Conservation (phyloP, 2,797 vertebrate species). For the Tauraco hartlaubi region DNA sequence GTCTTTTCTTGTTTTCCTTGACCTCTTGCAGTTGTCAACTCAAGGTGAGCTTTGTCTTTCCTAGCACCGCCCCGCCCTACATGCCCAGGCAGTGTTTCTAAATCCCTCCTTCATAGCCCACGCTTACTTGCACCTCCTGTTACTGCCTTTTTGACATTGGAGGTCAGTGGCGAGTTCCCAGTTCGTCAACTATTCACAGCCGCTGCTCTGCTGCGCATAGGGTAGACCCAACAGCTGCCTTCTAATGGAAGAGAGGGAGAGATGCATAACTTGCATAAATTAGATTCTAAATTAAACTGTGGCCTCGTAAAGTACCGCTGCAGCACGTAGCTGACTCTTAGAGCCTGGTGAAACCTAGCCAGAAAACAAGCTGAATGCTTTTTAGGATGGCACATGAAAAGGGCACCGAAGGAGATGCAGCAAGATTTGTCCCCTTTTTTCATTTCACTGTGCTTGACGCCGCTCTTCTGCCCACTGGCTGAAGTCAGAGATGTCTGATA, state of each 20-base stretch:
- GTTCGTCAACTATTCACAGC: not conserved
- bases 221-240: not conserved
- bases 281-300: slow-evolving; percentile 21
- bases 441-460: not conserved
- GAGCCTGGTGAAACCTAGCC: not conserved
- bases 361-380: not conserved
- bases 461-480: not conserved
- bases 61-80: not conserved
- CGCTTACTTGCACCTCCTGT: not conserved
- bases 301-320: not conserved
- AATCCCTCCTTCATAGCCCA: not conserved
- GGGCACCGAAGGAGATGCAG: not conserved
- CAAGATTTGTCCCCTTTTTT: not conserved
- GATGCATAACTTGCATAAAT: not conserved
- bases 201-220: accelerated
- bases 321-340: not conserved
- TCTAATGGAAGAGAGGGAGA: not conserved
- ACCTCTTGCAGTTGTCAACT: not conserved
- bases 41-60: not conserved
- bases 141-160: not conserved
- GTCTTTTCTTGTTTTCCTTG: not conserved
- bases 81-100: not conserved
- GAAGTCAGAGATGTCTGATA: not conserved
- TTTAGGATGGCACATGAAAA: not conserved
- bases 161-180: not conserved